Conservation (phyloP, 1,140 invertebrate species). For the Helicoverpa zea region DNA sequence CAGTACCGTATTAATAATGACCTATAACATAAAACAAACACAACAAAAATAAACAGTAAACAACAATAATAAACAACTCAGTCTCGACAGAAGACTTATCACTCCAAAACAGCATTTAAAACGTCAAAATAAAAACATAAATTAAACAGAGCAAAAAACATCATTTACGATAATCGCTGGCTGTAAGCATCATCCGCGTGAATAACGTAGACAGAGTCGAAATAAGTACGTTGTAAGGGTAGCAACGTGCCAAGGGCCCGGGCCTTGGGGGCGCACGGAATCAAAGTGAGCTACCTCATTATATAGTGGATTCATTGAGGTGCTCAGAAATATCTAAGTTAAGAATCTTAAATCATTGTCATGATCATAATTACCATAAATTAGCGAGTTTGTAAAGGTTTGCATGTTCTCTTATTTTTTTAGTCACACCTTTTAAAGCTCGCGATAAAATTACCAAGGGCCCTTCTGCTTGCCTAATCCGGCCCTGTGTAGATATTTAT, state of each 20-base stretch:
- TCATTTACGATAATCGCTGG: conserved; percentile 26
- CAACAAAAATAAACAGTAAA: background rate
- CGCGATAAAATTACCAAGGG: background rate
- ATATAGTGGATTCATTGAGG: no score
- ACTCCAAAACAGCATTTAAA: conserved; percentile 10
- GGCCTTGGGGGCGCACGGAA: no score
- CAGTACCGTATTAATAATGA: background rate
- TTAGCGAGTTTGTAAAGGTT: no score
- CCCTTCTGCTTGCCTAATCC: background rate
- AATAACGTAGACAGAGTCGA: conserved; percentile 1
- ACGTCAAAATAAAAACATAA: conserved; percentile 37
- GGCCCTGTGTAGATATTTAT: conserved; percentile 7
- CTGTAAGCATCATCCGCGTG: conserved; percentile 1
- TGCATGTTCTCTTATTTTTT: no score
- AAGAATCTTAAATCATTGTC: no score
- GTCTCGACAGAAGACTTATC: conserved; percentile 9
- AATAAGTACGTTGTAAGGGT: no score
- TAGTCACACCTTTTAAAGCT: no score
- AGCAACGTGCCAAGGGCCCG: no score
- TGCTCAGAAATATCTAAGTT: no score
- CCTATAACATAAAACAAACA: background rate
- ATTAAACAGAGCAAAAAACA: conserved; percentile 23
- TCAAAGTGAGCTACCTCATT: no score
- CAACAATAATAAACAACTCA: background rate
- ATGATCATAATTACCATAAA: no score